Evolutionary conservation across 2,797 vertebrate genomes (phyloP), one percentile per base, ranked within the genome.

Genomic region (Cyclopterus lumpus): DNA sequence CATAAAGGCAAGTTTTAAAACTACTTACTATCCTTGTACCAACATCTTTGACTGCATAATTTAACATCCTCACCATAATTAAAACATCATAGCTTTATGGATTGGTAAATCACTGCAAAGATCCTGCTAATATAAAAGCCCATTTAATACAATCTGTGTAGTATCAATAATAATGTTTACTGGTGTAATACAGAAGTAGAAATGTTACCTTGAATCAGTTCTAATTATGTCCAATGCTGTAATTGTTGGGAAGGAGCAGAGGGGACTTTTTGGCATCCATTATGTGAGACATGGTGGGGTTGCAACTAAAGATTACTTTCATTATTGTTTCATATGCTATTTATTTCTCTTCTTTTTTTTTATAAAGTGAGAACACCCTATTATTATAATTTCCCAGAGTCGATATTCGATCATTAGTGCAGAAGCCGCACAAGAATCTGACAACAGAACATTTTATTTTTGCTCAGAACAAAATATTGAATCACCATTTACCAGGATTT

Each of bases 61-160:
- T 57, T 30, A 42, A 68, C 34, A 59, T 30, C 1, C 7, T 28
- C 20, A 4, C 30, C 34, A 7, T 38, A 44, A 26, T 20, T 60
- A n/a, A 54, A 59, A 65, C 38, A 65, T 20, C 2, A 12, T 36
- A 53, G 59, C 6, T 49, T 70, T 40, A 57, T 64, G 51, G 14
- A 26, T 54, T 26, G 2, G 1, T 61, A 44, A 46, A 32, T 55
- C 36, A 6, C 36, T 61, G 63, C 12, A 54, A 54, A 48, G 11
- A 59, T 54, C 44, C 8, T 20, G 8, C 10, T 48, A 54, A 54
- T 30, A 26, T 36, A 59, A 59, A 53, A 16, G 34, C 15, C 5
- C 0, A 30, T 69, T 36, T 54, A 60, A 61, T n/a, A 20, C 48
- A 67, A 32, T 2, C 38, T 53, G 18, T 55, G 16, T 18, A 38